A percentile compares a stretch with the other conserved stretches of the same genome.
Conservation (phyloP, 2,888 invertebrate genomes). For the Anorthoa munda region DNA sequence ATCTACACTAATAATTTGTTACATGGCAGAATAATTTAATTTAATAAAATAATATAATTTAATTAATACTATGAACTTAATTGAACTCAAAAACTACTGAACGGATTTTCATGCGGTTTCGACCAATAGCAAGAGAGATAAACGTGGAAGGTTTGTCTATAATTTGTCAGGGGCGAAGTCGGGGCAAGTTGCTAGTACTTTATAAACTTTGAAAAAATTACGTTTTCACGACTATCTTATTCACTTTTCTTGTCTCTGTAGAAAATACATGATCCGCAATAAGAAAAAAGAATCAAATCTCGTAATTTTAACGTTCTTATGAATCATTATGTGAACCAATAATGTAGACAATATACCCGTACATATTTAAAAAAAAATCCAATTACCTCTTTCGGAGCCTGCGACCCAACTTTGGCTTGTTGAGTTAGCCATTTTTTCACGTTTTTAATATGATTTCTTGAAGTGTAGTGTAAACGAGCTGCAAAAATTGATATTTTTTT, state of each 20-base stretch:
- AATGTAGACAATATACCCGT: conserved; percentile 73
- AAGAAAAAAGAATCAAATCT: neutral
- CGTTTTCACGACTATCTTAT: neutral
- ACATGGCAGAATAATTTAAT: too few species aligned
- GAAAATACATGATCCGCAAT: neutral
- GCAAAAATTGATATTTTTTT: conserved; percentile 69
- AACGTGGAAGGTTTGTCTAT: too few species aligned
- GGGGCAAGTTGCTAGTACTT: too few species aligned
- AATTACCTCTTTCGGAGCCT: conserved; percentile 79
- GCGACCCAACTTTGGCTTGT: conserved; percentile 58
- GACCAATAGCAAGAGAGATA: too few species aligned
- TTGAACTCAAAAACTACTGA: too few species aligned
- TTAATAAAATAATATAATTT: too few species aligned
- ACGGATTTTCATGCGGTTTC: too few species aligned
- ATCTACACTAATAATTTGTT: too few species aligned
- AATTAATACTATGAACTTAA: too few species aligned
- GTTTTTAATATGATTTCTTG: conserved; percentile 83
- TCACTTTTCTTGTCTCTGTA: neutral
- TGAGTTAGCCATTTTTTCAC: conserved; percentile 81
- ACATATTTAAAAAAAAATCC: conserved; percentile 82
- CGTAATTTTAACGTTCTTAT: neutral
- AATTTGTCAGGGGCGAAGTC: too few species aligned
- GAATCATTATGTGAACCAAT: conserved; percentile 76
- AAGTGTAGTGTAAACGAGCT: conserved; percentile 85
- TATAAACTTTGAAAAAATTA: too few species aligned